A percentile compares a stretch with the other conserved stretches of the same genome.
phyloP scores from a whole-genome alignment of 23 tunicate genomes.

The Trididemnum clinides region DNA sequence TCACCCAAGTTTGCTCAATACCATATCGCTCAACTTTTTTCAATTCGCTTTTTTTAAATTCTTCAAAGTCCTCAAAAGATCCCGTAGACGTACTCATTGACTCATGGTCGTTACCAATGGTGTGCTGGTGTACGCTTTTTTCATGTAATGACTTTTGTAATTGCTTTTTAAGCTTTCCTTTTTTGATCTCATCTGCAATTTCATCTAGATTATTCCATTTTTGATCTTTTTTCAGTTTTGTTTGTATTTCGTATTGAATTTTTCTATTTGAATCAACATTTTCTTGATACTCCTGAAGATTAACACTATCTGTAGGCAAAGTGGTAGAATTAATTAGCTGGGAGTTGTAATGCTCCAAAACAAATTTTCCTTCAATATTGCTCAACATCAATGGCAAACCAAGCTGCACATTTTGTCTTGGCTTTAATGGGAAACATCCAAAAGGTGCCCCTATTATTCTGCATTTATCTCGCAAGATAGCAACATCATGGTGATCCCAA shows the following conservation, averaged over 20 bases:
- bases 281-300: conserved; percentile 1
- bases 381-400: conserved; percentile 55
- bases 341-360: conserved; percentile 9
- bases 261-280: not conserved
- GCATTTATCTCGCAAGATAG: conserved; percentile 20
- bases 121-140: not conserved
- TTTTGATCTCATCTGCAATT: conserved; percentile 44
- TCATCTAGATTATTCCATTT: conserved; percentile 55
- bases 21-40: conserved; percentile 39
- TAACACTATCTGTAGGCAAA: not conserved
- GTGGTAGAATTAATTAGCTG: not conserved
- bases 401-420: conserved; percentile 61
- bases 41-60: conserved; percentile 55
- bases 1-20: conserved; percentile 68
- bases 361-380: conserved; percentile 73
- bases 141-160: not conserved
- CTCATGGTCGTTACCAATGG: not conserved
- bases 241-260: conserved; percentile 61
- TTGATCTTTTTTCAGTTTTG: conserved; percentile 36
- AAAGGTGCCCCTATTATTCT: conserved; percentile 52
- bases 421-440: conserved; percentile 74
- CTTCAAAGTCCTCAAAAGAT: conserved; percentile 36
- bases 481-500: conserved; percentile 53
- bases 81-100: not conserved
- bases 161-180: conserved; percentile 42